Conservation (phyloP, 30 jellyfish, hydroid and myxozoan species). For the Aurelia aurita region DNA sequence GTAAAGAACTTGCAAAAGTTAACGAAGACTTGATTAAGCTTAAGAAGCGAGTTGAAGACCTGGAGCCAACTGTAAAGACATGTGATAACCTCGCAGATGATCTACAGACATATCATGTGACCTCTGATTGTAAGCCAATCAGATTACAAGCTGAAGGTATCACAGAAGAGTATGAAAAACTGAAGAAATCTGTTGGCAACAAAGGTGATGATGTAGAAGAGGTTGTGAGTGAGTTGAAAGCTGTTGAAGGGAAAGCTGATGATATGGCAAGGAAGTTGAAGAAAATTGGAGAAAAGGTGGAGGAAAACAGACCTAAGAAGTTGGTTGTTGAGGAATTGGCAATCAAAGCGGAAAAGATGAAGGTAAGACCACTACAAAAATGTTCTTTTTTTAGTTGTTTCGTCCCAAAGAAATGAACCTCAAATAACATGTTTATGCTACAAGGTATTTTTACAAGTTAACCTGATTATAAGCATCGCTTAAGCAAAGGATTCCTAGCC, state of each 20-base stretch:
- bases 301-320: constrained; percentile 77
- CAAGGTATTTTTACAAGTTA: too few species aligned
- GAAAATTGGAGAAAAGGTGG: constrained; percentile 47
- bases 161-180: constrained; percentile 69
- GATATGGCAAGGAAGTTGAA: constrained; percentile 66
- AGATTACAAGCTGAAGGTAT: constrained; percentile 82
- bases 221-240: constrained; percentile 68
- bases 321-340: constrained; percentile 84
- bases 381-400: too few species aligned
- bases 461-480: too few species aligned
- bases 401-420: not conserved
- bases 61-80: constrained; percentile 64
- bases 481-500: too few species aligned
- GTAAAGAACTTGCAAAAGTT: constrained; percentile 32
- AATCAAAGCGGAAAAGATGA: constrained; percentile 45
- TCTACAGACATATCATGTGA: constrained; percentile 67
- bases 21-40: constrained; percentile 58
- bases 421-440: not conserved
- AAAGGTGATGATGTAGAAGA: constrained; percentile 54
- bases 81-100: constrained; percentile 54
- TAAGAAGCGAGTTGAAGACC: constrained; percentile 67
- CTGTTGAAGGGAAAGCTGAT: constrained; percentile 64
- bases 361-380: constrained; percentile 3
- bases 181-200: constrained; percentile 26
- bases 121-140: constrained; percentile 76